phyloP scores from a whole-genome alignment of 2,888 invertebrate species.

The Hololepta plana region DNA sequence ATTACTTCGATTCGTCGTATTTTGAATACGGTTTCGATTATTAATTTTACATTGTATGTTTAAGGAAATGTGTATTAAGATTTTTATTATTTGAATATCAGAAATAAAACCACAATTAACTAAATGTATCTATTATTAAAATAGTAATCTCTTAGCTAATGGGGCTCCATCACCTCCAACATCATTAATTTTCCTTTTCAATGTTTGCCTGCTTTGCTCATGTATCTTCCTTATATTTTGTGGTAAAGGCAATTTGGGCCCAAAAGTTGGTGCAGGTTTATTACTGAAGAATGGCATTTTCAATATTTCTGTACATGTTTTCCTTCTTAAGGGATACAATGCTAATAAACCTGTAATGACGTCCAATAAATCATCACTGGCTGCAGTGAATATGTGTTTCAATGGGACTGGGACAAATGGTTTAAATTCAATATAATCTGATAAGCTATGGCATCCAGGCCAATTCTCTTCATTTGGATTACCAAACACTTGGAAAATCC shows the following conservation, averaged over 20 bases:
- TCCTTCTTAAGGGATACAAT: slow-evolving; percentile 67
- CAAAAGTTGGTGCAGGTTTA: slow-evolving; percentile 74
- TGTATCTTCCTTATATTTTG: slow-evolving; percentile 36
- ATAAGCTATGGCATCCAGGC: slow-evolving; percentile 66
- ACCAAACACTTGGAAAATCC: slow-evolving; percentile 89
- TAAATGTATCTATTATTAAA: slow-evolving; percentile 31
- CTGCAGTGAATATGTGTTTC: slow-evolving; percentile 88
- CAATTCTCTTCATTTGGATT: slow-evolving; percentile 85
- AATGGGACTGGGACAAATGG: slow-evolving; percentile 67
- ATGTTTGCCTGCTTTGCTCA: slow-evolving; percentile 44
- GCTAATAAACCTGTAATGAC: slow-evolving; percentile 60
- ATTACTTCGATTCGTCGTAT: slow-evolving; percentile 91
- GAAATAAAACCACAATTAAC: slow-evolving; percentile 4
- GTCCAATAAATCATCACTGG: slow-evolving; percentile 75
- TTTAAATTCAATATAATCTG: slow-evolving; percentile 89
- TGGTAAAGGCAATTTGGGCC: slow-evolving; percentile 68
- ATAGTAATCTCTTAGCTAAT: slow-evolving; percentile 46
- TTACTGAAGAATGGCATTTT: slow-evolving; percentile 83
- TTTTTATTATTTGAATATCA: slow-evolving; percentile 4
- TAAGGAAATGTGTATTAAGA: slow-evolving; percentile 1
- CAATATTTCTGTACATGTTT: slow-evolving; percentile 67
- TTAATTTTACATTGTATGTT: slow-evolving; percentile 16
- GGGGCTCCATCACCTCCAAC: slow-evolving; percentile 52
- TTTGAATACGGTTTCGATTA: slow-evolving; percentile 92
- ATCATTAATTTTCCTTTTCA: slow-evolving; percentile 67